These are phyloP conservation scores for Salvelinus alpinus DNA, from an alignment of 2,113 vertebrate species.

Conservation along the genomic window DNA sequence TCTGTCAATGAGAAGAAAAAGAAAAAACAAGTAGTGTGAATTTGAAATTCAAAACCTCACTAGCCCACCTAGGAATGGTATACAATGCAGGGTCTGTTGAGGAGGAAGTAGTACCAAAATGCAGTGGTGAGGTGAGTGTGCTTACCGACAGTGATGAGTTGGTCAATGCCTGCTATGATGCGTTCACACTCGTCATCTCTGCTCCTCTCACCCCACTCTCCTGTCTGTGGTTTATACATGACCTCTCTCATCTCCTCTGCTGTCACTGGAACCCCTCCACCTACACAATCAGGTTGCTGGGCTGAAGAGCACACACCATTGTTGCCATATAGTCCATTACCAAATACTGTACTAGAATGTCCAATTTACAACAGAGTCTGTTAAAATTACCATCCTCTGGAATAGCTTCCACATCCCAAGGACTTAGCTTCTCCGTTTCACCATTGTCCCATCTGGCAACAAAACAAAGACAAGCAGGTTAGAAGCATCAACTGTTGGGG, in stretches of 20 bases:
- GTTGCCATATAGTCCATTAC: not conserved
- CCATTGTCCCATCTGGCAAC: constrained; percentile 91
- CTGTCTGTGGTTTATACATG: constrained; percentile 86
- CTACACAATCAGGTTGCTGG: constrained; percentile 83
- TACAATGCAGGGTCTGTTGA: no score
- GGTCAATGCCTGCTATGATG: constrained; percentile 84
- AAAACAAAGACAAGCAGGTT: constrained; percentile 10
- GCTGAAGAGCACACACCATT: constrained; percentile 58
- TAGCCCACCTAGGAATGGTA: not conserved
- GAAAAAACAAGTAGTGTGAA: not conserved
- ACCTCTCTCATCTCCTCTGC: constrained; percentile 87
- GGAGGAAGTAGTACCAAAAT: not conserved
- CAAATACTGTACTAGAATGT: not conserved
- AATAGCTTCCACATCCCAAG: constrained; percentile 96
- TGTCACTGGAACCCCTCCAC: constrained; percentile 87
- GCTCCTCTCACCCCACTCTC: constrained; percentile 88
- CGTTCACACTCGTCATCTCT: constrained; percentile 89
- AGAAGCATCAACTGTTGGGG: not conserved
- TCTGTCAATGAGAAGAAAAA: constrained; percentile 69
- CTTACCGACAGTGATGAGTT: constrained; percentile 87
- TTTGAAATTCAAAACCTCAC: not conserved
- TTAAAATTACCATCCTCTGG: constrained; percentile 85
- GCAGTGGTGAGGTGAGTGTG: not conserved
- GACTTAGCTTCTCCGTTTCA: constrained; percentile 93
- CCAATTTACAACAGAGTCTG: not conserved